phyloP scores from a whole-genome alignment of 1,140 invertebrate genomes.

The Leptoteleia sp. region DNA sequence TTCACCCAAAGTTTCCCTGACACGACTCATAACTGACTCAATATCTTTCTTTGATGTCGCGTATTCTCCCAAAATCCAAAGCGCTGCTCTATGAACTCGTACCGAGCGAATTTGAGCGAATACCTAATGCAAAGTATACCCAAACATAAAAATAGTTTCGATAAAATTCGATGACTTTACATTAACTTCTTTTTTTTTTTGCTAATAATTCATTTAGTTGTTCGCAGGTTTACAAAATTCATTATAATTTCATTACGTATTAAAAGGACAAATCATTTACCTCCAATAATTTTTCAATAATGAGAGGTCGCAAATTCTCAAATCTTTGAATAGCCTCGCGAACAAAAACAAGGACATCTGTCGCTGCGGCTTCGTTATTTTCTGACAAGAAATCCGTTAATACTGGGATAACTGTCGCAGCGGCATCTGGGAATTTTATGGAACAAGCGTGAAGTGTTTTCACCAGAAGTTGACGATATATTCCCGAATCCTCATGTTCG shows the following conservation, averaged over 20 bases:
- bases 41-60: constrained; percentile 90
- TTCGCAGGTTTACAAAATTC: too few species aligned
- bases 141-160: too few species aligned
- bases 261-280: constrained; percentile 81
- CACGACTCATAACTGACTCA: constrained; percentile 87
- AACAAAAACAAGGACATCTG: constrained; percentile 97
- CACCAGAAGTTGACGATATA: constrained; percentile 97
- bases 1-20: constrained; percentile 90
- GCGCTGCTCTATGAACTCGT: constrained; percentile 93
- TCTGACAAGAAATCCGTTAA: constrained; percentile 98
- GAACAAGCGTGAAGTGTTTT: constrained; percentile 96
- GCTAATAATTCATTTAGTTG: too few species aligned
- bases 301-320: constrained; percentile 88
- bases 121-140: too few species aligned
- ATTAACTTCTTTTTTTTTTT: too few species aligned
- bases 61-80: constrained; percentile 99
- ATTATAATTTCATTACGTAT: too few species aligned
- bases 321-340: constrained; percentile 97
- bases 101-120: constrained; percentile 92
- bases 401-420: constrained; percentile 95
- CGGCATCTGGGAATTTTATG: constrained; percentile 99
- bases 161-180: too few species aligned
- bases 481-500: constrained; percentile 97
- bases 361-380: constrained; percentile 95
- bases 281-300: constrained; percentile 85